Conservation (phyloP, 1,140 invertebrate genomes). For the Bombus superbus region DNA sequence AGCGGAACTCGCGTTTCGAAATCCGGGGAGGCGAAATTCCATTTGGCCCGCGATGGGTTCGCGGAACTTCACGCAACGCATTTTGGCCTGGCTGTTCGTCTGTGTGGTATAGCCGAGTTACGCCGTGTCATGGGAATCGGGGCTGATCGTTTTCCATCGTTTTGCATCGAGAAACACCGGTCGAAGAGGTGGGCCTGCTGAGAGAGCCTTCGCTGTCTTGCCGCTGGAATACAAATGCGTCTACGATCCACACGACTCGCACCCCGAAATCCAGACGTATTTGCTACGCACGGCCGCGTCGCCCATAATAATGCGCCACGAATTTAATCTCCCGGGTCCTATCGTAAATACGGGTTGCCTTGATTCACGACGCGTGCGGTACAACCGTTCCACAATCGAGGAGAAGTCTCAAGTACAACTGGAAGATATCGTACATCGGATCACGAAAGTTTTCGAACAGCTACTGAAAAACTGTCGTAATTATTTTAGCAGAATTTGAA, state of each 20-base stretch:
- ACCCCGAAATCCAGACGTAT: slow-evolving; percentile 63
- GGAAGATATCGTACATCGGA: not conserved
- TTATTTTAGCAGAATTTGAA: no score
- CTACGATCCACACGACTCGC: slow-evolving; percentile 30
- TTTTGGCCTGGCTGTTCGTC: slow-evolving; percentile 14
- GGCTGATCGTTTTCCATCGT: slow-evolving; percentile 61
- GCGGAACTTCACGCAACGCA: slow-evolving; percentile 40
- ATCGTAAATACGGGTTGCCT: slow-evolving; percentile 51
- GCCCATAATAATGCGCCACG: slow-evolving; percentile 65
- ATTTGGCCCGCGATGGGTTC: slow-evolving; percentile 55
- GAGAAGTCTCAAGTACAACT: not conserved
- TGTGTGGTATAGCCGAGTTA: slow-evolving; percentile 46
- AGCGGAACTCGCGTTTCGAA: slow-evolving; percentile 53
- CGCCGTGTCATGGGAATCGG: slow-evolving; percentile 55
- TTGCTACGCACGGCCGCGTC: slow-evolving; percentile 59
- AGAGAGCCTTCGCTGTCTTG: slow-evolving; percentile 35
- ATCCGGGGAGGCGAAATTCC: slow-evolving; percentile 54
- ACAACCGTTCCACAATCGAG: slow-evolving; percentile 10
- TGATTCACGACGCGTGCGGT: slow-evolving; percentile 23
- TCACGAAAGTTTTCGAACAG: not conserved
- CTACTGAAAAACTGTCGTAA: no score
- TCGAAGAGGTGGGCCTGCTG: not conserved
- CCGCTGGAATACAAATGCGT: slow-evolving; percentile 65
- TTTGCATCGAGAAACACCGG: slow-evolving; percentile 58
- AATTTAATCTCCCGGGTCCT: slow-evolving; percentile 60